Evolutionary conservation across 2,797 vertebrate genomes (phyloP), one percentile per base, ranked within the genome.

Genomic region (Eremophila alpestris): DNA sequence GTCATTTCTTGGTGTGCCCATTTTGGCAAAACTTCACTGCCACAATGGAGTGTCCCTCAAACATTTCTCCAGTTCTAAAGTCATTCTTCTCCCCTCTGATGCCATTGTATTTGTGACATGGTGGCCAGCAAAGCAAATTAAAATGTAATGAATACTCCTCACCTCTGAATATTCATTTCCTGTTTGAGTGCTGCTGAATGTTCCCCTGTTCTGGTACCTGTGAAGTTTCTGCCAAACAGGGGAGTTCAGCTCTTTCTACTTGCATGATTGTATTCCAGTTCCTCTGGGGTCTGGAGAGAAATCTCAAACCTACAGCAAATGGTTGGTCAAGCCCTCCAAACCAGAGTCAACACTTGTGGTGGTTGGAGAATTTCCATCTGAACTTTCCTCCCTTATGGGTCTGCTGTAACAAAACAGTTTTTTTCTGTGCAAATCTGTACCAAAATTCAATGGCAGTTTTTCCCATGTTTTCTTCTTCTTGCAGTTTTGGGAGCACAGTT

Each of bases 101-200:
- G n/a, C 71, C 64, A 75, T n/a, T 82, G 32, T 54, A 58, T 65
- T 75, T 71, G 51, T 63, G 54, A 88, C 91, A 69, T 13, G 17
- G 82, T 65, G 73, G 89, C 40, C 94, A 95, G 84, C 52, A 94
- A 86, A 90, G 65, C 32, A 88, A 93, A 93, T 36, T 87, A 83
- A 94, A 95, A 91, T 81, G 26, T 65, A 91, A 95, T 27, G 27
- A 93, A 92, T n/a, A 15, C 60, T 85, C 64, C 71, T 81, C 49
- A 51, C 12, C 36, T 56, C n/a, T 78, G 84, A 92, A 89, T 93
- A 96, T 88, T 92, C 73, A 91, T 83, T 81, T 51, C 63, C n/a
- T 88, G 6, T 78, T 83, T 74, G 91, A 88, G 70, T 49, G 40
- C 38, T 59, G 36, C 62, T 73, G 55, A 81, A 79, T 40, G 38